A percentile compares a stretch with the other conserved stretches of the same genome.
Conservation (phyloP, 2,797 vertebrate species). For the Coilia nasus region DNA sequence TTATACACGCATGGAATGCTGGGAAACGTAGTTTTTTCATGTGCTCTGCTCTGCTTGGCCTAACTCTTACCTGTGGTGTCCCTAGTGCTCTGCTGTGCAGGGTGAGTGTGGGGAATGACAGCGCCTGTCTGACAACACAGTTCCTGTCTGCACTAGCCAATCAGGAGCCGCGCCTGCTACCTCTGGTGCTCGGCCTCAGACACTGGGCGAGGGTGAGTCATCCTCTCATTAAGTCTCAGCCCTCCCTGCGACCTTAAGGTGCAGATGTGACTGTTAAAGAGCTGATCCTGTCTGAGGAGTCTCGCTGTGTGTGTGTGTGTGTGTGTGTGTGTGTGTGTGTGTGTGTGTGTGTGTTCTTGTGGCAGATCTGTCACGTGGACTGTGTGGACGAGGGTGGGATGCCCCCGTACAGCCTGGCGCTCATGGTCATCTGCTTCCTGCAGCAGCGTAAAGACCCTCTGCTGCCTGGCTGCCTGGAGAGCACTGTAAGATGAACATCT, state of each 20-base stretch:
- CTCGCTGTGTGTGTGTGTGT: not conserved
- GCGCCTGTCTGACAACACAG: constrained; percentile 85
- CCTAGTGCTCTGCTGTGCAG: constrained; percentile 89
- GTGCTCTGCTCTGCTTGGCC: not conserved
- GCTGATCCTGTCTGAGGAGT: not conserved
- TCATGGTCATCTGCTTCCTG: constrained; percentile 93
- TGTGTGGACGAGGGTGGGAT: constrained; percentile 89
- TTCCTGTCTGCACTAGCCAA: constrained; percentile 81
- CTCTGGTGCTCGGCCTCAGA: constrained; percentile 85
- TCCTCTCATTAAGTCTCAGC: not conserved
- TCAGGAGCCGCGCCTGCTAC: constrained; percentile 75
- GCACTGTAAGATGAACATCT: constrained; percentile 76
- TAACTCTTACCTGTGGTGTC: constrained; percentile 12
- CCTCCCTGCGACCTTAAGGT: not conserved
- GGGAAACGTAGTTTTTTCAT: not conserved
- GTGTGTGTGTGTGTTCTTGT: not conserved
- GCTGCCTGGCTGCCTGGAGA: constrained; percentile 88
- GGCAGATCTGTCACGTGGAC: constrained; percentile 87
- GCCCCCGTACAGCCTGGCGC: constrained; percentile 84
- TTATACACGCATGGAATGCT: not conserved
- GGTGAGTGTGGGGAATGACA: constrained; percentile 95
- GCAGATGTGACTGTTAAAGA: not conserved
- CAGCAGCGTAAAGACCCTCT: constrained; percentile 88
- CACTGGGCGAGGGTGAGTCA: constrained; percentile 86
- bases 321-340: not conserved